These are phyloP conservation scores for Rattus rattus DNA, from an alignment of 2,113 vertebrate species.

Conservation along the genomic window DNA sequence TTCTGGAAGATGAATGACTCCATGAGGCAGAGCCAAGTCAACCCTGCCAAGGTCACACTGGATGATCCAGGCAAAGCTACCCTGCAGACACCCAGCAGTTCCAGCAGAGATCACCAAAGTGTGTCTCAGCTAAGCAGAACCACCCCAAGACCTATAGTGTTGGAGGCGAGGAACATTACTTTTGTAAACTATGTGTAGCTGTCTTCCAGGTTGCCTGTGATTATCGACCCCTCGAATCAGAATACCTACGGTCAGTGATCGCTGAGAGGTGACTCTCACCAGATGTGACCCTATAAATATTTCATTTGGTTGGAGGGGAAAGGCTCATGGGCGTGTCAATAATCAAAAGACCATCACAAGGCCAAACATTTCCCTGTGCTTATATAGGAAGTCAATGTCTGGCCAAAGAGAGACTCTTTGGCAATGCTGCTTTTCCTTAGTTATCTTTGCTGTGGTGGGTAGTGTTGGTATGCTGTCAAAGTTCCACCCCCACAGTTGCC, in stretches of 20 bases:
- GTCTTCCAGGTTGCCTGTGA: neutral
- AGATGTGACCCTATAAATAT: neutral
- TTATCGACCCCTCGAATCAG: neutral
- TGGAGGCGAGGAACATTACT: too few species aligned
- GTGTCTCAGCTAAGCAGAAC: rapidly evolving
- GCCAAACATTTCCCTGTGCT: too few species aligned
- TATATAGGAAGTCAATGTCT: neutral
- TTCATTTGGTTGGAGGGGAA: neutral
- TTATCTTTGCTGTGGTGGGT: too few species aligned
- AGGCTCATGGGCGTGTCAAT: neutral
- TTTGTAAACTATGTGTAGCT: neutral
- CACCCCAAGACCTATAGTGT: neutral
- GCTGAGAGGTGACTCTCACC: neutral
- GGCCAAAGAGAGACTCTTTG: neutral
- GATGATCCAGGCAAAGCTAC: neutral
- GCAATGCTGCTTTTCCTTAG: neutral
- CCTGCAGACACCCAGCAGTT: too few species aligned
- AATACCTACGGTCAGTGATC: neutral
- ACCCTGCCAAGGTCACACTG: neutral
- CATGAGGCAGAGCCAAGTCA: rapidly evolving
- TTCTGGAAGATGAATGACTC: neutral
- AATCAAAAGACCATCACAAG: neutral
- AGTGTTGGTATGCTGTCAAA: too few species aligned
- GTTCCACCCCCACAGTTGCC: too few species aligned
- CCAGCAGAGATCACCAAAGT: neutral